phyloP scores from a whole-genome alignment of 2,113 vertebrate genomes.

The Sterna hirundo region DNA sequence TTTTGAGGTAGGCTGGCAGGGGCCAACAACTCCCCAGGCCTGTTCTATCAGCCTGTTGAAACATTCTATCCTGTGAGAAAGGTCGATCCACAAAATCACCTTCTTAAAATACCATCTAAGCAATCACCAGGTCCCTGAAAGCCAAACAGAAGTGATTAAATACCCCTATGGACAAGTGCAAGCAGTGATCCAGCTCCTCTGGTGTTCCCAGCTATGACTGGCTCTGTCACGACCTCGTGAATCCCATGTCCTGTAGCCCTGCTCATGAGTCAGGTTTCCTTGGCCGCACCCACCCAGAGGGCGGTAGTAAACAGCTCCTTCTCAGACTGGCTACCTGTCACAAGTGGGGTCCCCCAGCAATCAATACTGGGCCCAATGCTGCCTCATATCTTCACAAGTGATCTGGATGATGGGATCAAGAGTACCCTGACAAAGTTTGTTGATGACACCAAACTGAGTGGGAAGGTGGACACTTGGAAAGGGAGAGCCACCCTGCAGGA shows the following conservation, averaged over 20 bases:
- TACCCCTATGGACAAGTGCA: neutral
- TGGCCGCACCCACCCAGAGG: neutral
- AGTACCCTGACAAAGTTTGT: neutral
- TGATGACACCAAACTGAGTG: neutral
- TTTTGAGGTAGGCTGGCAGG: neutral
- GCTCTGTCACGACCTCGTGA: neutral
- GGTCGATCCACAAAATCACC: neutral
- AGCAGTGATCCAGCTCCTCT: neutral
- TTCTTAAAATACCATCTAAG: neutral
- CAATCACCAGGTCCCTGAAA: neutral
- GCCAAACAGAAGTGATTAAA: neutral
- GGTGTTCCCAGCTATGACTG: neutral
- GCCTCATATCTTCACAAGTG: neutral
- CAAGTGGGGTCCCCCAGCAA: neutral
- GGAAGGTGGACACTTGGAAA: neutral
- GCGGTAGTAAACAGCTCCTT: neutral
- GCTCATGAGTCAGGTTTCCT: neutral
- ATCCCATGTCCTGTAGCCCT: accelerated
- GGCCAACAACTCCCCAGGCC: neutral
- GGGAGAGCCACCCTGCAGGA: neutral
- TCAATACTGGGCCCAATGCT: neutral
- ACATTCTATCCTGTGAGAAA: neutral
- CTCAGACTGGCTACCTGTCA: neutral
- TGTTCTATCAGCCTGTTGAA: neutral
- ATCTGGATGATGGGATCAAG: neutral